Base-by-base conservation (phyloP, 2,113 vertebrate species). In the Myotis brandtii region DNA sequence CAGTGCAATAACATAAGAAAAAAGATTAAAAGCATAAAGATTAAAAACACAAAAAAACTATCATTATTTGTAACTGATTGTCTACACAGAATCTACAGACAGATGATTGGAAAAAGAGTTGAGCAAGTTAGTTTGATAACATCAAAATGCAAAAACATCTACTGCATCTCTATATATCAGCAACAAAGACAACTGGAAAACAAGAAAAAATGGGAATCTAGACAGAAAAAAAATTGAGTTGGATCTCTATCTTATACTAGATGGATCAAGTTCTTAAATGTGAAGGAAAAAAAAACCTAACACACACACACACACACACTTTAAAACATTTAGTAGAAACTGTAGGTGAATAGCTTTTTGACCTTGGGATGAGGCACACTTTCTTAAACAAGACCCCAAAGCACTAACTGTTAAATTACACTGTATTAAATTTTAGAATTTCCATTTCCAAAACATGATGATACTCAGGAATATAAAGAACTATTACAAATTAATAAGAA, bases 391-490 rank as follows among this genome's bases (percentile, higher is more conserved):
- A 73, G 20, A 80, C 25, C n/a, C 34, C 13, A 69, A 79, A 56
- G 48, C 62, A 69, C n/a, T 46, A 18, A 64, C 40, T 18, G 20
- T n/a, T 77, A 92, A 54, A 56, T 87, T 23, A 81, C 25, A 73
- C 37, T 64, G 34, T 43, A n/a, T 72, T 80, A 72, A 46, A 76
- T 50, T 73, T 82, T 76, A 69, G 75, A 43, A 62, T 87, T 67
- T 82, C 59, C 13, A 16, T 56, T 92, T 87, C 46, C 14, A 69
- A 82, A 86, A 81, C 37, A 56, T 75, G 30, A 48, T 13, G 72
- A 64, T 76, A 27, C 54, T 87, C 37, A 92, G 25, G 25, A 82
- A 56, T 82, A 48, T 54, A 82, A 56, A 92, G 83, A 92, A 86
- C 40, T 27, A 17, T 50, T 37, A 59, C 79, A 77, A 77, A 77